Percentiles rank a stretch among this genome's conserved stretches.
Evolutionary conservation across 2,888 invertebrate genomes (phyloP).

Genomic region (Theodoxus fluviatilis): DNA sequence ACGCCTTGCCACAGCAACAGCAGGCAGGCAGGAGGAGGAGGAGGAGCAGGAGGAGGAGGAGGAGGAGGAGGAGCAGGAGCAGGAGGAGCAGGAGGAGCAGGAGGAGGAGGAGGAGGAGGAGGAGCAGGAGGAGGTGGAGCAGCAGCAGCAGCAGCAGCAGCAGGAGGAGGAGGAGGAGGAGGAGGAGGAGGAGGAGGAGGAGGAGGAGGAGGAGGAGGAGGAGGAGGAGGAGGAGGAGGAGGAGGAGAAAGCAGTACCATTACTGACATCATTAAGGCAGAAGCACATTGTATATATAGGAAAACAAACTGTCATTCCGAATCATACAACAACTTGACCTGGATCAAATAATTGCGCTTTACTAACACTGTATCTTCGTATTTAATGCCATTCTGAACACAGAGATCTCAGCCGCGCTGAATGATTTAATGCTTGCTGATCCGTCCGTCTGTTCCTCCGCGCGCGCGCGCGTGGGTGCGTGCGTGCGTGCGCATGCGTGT

Average conservation of each 20-base stretch:
- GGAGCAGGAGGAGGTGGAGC: background rate
- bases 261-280: background rate
- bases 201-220: background rate
- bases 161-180: background rate
- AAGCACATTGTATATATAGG: background rate
- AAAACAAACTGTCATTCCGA: background rate
- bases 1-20: background rate
- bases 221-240: conserved; percentile 1
- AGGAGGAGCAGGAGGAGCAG: background rate
- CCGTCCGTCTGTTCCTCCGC: background rate
- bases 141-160: background rate
- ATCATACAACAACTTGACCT: background rate
- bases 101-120: background rate
- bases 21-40: background rate
- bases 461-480: background rate
- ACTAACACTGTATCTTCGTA: too few relatives aligned
- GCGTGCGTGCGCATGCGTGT: background rate
- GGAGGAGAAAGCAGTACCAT: background rate
- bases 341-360: too few relatives aligned
- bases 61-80: background rate
- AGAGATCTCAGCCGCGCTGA: too few relatives aligned
- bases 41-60: background rate
- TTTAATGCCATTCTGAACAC: too few relatives aligned
- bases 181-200: background rate
- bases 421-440: too few relatives aligned